Conservation (phyloP, 2,888 invertebrate genomes). For the Parnassius mnemosyne region DNA sequence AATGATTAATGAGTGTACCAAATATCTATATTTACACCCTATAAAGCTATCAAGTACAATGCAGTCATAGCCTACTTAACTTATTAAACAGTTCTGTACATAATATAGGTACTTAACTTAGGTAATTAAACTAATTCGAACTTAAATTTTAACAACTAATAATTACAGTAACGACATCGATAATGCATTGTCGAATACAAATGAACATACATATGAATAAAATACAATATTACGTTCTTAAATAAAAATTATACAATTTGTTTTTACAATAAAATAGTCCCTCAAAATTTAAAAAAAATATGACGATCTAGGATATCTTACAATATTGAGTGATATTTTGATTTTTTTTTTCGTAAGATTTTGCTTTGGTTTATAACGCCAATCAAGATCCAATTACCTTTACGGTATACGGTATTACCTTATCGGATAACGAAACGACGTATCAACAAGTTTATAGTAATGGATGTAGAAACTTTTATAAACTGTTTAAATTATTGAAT, state of each 20-base stretch:
- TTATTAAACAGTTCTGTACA: constrained; percentile 30
- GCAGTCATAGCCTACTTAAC: constrained; percentile 44
- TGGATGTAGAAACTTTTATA: constrained; percentile 15
- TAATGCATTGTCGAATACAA: background rate
- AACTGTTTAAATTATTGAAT: constrained; percentile 4
- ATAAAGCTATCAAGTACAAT: constrained; percentile 52
- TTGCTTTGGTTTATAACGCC: constrained; percentile 8
- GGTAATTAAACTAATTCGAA: constrained; percentile 2
- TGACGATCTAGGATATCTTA: too few species aligned
- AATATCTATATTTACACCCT: constrained; percentile 35
- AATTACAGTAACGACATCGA: background rate
- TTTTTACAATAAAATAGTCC: too few species aligned
- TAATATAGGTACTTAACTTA: too few species aligned
- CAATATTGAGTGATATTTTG: too few species aligned
- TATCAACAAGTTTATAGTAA: background rate
- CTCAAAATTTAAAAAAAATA: too few species aligned
- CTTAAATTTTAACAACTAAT: background rate
- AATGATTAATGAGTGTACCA: constrained; percentile 5
- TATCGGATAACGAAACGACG: too few species aligned
- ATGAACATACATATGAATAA: background rate
- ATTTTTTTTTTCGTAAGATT: too few species aligned
- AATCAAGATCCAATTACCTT: background rate
- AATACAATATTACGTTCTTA: too few species aligned
- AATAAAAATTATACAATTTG: too few species aligned
- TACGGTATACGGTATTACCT: too few species aligned